phyloP scores from a whole-genome alignment of 2,888 invertebrate species.

The Macroteleia sp. region DNA sequence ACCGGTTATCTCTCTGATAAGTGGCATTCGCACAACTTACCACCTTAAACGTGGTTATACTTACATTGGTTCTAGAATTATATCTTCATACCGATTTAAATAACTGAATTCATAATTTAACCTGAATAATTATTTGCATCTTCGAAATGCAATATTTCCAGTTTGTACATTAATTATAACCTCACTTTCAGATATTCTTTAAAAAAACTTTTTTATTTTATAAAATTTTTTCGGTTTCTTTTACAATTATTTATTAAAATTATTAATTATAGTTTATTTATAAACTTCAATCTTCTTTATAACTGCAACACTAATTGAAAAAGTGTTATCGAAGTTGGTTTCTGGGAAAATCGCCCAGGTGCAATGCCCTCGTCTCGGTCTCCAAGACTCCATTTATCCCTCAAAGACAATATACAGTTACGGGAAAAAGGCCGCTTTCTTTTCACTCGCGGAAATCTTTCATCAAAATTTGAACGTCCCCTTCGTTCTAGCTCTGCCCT shows the following conservation, averaged over 20 bases:
- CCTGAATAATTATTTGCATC: no score
- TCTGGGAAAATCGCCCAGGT: constrained; percentile 24
- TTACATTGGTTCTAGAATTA: no score
- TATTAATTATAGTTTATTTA: no score
- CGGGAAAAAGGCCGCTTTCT: constrained; percentile 39
- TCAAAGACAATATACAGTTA: constrained; percentile 38
- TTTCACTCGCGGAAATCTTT: constrained; percentile 32
- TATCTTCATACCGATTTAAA: no score
- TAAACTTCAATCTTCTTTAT: no score
- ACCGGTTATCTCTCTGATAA: constrained; percentile 20
- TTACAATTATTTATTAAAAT: no score
- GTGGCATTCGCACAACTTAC: background rate
- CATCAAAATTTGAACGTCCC: constrained; percentile 36
- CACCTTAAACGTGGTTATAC: background rate
- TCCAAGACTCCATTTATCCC: constrained; percentile 45
- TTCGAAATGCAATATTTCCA: no score
- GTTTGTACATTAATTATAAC: no score
- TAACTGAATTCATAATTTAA: no score
- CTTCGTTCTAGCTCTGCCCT: constrained; percentile 9
- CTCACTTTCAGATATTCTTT: no score
- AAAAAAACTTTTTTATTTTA: no score
- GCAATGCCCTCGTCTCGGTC: constrained; percentile 53
- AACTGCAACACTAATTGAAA: background rate
- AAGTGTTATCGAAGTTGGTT: constrained; percentile 4
- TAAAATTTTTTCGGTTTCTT: no score